These are phyloP conservation scores for Astropecten irregularis DNA, from an alignment of 53 echinoderm and acorn worm species.

Conservation along the genomic window DNA sequence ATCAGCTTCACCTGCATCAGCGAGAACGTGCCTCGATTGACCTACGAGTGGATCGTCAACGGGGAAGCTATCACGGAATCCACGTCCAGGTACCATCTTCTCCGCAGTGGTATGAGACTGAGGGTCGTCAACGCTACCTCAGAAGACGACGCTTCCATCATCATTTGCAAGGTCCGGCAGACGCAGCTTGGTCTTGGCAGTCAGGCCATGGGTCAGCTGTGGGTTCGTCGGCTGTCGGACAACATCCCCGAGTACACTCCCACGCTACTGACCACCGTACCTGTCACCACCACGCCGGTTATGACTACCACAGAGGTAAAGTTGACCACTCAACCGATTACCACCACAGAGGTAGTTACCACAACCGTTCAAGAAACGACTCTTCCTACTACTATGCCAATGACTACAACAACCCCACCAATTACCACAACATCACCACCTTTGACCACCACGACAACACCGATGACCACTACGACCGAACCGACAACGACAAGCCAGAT, in stretches of 20 bases:
- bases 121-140: conserved; percentile 58
- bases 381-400: no score
- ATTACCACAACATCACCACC: neutral
- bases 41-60: conserved; percentile 77
- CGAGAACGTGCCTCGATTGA: conserved; percentile 69
- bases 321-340: conserved; percentile 12
- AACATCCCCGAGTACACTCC: conserved; percentile 16
- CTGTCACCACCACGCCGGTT: conserved; percentile 40
- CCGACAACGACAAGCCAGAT: neutral
- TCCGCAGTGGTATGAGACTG: conserved; percentile 63
- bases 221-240: conserved; percentile 54
- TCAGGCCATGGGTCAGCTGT: conserved; percentile 67
- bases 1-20: conserved; percentile 68
- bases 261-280: conserved; percentile 31
- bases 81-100: conserved; percentile 32
- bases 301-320: neutral
- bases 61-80: conserved; percentile 60
- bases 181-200: conserved; percentile 51
- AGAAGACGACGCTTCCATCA: conserved; percentile 66
- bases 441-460: conserved; percentile 6
- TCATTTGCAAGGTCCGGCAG: conserved; percentile 71
- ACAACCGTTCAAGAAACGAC: neutral
- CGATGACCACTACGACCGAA: neutral
- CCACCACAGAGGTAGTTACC: neutral
- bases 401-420: conserved; percentile 14